Conservation (phyloP, 2,888 invertebrate genomes). For the Trisateles emortualis region DNA sequence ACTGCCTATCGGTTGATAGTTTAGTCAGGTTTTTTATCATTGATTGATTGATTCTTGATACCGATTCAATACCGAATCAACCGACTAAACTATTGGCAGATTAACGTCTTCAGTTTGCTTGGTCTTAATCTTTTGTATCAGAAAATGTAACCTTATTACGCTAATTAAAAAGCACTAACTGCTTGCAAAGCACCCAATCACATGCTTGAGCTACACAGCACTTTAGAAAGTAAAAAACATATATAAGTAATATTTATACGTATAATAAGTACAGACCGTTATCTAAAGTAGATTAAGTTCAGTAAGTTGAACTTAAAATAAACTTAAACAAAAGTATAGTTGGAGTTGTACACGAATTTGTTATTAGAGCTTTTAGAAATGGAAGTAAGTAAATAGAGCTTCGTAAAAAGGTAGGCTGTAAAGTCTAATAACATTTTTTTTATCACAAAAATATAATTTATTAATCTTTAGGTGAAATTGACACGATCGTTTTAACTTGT, state of each 20-base stretch:
- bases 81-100: no score
- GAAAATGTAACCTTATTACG: conserved; percentile 67
- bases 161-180: conserved; percentile 73
- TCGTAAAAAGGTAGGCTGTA: conserved; percentile 37
- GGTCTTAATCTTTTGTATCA: not conserved
- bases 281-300: conserved; percentile 39
- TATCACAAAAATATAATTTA: conserved; percentile 24
- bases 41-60: no score
- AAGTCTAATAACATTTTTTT: conserved; percentile 22
- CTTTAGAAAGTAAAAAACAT: conserved; percentile 48
- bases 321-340: conserved; percentile 28
- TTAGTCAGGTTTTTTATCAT: no score
- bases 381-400: conserved; percentile 40
- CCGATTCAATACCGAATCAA: not conserved
- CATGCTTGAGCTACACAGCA: conserved; percentile 72
- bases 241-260: conserved; percentile 37
- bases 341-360: conserved; percentile 20
- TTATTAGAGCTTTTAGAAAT: conserved; percentile 41
- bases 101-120: no score
- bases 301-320: conserved; percentile 30
- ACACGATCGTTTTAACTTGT: conserved; percentile 44
- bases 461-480: conserved; percentile 30
- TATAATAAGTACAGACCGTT: conserved; percentile 38
- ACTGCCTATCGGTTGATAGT: no score
- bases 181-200: conserved; percentile 79